A percentile compares a stretch with the other conserved stretches of the same genome.
Conservation (phyloP, 1,140 invertebrate species). For the Aphis craccivora region DNA sequence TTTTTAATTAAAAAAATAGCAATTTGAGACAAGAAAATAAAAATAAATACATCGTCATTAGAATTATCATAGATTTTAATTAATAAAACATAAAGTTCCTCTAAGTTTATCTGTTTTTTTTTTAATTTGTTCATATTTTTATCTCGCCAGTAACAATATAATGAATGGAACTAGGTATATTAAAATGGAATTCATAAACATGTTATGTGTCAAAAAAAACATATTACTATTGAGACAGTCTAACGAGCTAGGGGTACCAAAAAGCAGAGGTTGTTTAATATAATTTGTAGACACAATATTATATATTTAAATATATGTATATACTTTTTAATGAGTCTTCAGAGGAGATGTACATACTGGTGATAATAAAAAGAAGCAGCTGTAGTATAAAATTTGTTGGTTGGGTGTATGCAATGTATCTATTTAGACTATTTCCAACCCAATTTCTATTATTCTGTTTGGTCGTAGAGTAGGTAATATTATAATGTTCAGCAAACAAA, state of each 20-base stretch:
- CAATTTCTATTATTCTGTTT: background rate
- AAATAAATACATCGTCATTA: background rate
- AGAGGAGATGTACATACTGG: background rate
- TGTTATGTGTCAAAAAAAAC: constrained; percentile 10
- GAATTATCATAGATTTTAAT: background rate
- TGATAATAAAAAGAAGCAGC: constrained; percentile 9
- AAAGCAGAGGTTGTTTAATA: constrained; percentile 34
- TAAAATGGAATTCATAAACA: background rate
- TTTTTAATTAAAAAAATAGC: background rate
- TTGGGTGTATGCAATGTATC: background rate
- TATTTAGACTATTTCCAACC: background rate
- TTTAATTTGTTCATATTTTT: background rate
- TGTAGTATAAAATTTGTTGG: background rate
- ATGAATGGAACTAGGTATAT: background rate
- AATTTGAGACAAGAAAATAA: background rate
- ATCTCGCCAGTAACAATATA: background rate
- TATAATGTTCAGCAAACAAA: background rate
- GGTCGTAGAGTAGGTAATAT: background rate
- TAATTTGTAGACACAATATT: constrained; percentile 37
- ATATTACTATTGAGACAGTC: constrained; percentile 10
- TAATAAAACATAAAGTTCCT: background rate
- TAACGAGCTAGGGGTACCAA: background rate
- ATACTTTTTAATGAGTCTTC: constrained; percentile 27
- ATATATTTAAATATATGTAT: background rate
- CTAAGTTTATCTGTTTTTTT: background rate